These are phyloP conservation scores for Aulostomus chinensis DNA, from an alignment of 2,797 vertebrate species.

Conservation along the genomic window DNA sequence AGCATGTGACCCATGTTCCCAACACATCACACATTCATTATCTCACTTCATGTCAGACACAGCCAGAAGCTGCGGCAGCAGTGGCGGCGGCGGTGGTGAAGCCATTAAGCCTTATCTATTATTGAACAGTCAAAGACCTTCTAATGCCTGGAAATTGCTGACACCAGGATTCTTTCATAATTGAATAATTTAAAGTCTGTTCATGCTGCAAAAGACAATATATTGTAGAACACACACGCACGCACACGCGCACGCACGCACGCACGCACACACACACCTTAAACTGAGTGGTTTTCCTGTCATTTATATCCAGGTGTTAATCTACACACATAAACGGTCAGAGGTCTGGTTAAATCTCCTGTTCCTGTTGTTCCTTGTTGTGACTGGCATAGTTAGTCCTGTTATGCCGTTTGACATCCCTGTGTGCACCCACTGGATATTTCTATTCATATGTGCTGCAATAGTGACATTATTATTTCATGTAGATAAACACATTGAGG, in stretches of 20 bases:
- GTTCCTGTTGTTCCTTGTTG: slow-evolving; percentile 34
- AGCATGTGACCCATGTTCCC: slow-evolving; percentile 43
- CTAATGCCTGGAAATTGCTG: slow-evolving; percentile 72
- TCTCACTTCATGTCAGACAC: slow-evolving; percentile 67
- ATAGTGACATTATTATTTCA: slow-evolving; percentile 48
- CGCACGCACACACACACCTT: too few relatives aligned
- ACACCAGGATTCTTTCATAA: slow-evolving; percentile 58
- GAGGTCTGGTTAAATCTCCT: slow-evolving; percentile 20
- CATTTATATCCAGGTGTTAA: slow-evolving; percentile 21
- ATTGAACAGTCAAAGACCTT: slow-evolving; percentile 73
- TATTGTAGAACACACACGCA: slow-evolving; percentile 8
- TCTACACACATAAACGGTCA: slow-evolving; percentile 22
- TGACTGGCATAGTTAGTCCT: slow-evolving; percentile 19
- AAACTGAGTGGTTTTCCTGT: too few relatives aligned
- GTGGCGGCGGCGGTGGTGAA: too few relatives aligned
- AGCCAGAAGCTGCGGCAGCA: slow-evolving; percentile 63
- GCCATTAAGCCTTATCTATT: slow-evolving; percentile 80
- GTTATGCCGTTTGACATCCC: slow-evolving; percentile 24
- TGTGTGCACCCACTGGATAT: slow-evolving; percentile 22
- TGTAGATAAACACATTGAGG: slow-evolving; percentile 41
- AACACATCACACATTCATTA: slow-evolving; percentile 67
- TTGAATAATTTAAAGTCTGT: slow-evolving; percentile 51
- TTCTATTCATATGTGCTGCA: slow-evolving; percentile 17
- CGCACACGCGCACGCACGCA: too few relatives aligned
- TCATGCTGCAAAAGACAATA: slow-evolving; percentile 31